Evolutionary conservation across 1,140 invertebrate species (phyloP), one percentile per base, ranked within the genome.

Genomic region (Scaptomyza hsui): DNA sequence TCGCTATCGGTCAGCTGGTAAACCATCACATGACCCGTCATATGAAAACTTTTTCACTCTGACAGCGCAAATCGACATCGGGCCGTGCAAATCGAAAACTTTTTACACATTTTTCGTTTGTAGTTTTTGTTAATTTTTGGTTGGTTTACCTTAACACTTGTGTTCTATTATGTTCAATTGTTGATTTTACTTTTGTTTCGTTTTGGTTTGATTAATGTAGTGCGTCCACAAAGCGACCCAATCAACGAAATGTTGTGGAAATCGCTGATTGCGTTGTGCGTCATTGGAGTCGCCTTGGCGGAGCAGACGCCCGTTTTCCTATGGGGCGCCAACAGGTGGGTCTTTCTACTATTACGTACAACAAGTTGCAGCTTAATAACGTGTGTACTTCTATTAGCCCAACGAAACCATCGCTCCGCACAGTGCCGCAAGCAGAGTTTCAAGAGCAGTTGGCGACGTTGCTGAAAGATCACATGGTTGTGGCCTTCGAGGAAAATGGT

Each of bases 241-340:
- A 24, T 45, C 71, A 67, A 56, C 59, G 39, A 78, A 55, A 86
- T 86, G 82, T 78, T 89, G 83, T 82, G 83, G 71, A 90, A 88
- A 56, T 80, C 78, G 89, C 72, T 90, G 88, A 78, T 90, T 78
- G 88, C 73, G 48, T 68, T 90, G 77, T 90, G 88, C 77, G 79
- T 88, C 77, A 78, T 90, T 75, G 83, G 88, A 76, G 83, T 80
- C 64, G 88, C 79, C 62, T 65, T 85, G 55, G 89, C 77, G 16
- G 88, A 90, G 70, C 79, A 90, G 55, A 78, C 89, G 67, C 89
- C 89, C 77, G 89, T 90, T 26, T 90, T 90, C 47, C 65, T 88
- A 44, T 90, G 89, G 89, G 79, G 83, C 48, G 83, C 80, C 89
- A 90, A 89, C 89, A 90, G 88, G 89, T 90, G 82, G 65, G 82